Evolutionary conservation across 1,140 invertebrate species (phyloP).

Genomic region (Pseudobourletiella spinata): DNA sequence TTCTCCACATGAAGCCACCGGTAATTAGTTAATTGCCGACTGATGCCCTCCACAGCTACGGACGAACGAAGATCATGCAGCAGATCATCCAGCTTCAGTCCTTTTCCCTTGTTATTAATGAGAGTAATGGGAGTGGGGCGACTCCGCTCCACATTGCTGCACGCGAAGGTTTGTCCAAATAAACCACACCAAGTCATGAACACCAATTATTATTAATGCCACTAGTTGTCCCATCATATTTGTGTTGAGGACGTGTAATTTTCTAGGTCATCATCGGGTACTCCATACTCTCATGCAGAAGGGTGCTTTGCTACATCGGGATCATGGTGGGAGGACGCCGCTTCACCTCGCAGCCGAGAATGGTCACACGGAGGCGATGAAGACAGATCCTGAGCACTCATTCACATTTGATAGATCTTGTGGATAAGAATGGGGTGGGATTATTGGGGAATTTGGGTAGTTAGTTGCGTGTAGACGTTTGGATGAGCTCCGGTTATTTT

Average conservation of each 20-base stretch:
- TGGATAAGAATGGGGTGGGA: conserved; percentile 71
- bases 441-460: neutral
- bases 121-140: conserved; percentile 67
- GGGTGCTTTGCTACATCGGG: conserved; percentile 70
- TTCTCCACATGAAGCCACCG: too few relatives aligned
- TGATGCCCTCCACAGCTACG: too few relatives aligned
- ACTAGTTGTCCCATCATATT: too few relatives aligned
- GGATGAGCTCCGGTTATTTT: neutral
- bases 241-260: too few relatives aligned
- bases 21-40: too few relatives aligned
- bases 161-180: conserved; percentile 64
- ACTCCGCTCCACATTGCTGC: conserved; percentile 70
- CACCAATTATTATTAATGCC: too few relatives aligned
- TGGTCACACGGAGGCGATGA: conserved; percentile 48
- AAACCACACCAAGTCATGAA: too few relatives aligned
- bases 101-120: conserved; percentile 73
- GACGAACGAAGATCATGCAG: conserved; percentile 68
- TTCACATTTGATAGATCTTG: conserved; percentile 69
- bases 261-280: conserved; percentile 65
- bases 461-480: neutral
- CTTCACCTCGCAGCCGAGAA: conserved; percentile 72
- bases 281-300: conserved; percentile 71
- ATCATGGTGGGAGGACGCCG: conserved; percentile 73
- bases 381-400: conserved; percentile 63
- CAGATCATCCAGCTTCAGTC: conserved; percentile 70